Conservation (phyloP, 2,888 invertebrate genomes). For the Seladonia tumulorum region DNA sequence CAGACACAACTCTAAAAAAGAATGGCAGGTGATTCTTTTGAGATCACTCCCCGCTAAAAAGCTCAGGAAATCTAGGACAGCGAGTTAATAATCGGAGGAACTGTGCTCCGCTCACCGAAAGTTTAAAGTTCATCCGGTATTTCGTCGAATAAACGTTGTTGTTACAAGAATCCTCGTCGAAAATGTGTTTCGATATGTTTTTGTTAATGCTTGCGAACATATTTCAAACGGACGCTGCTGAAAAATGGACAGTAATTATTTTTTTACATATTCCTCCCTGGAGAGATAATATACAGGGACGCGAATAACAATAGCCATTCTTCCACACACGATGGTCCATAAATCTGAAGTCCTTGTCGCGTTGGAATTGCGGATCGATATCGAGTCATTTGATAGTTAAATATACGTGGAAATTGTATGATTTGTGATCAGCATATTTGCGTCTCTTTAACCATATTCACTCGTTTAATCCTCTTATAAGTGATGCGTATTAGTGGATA, state of each 20-base stretch:
- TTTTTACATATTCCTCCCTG: constrained; percentile 5
- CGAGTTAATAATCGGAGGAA: not conserved
- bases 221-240: not conserved
- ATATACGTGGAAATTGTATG: not conserved
- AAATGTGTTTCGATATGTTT: not conserved
- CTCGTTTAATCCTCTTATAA: too few species aligned
- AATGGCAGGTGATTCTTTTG: not conserved
- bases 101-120: not conserved
- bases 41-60: not conserved
- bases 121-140: not conserved
- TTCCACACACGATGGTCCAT: too few species aligned
- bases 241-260: not conserved
- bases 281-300: not conserved
- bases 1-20: not conserved
- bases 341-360: not conserved
- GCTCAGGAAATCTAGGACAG: not conserved
- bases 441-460: too few species aligned
- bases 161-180: not conserved
- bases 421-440: not conserved
- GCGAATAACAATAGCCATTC: constrained; percentile 1
- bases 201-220: not conserved
- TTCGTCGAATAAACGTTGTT: not conserved
- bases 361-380: not conserved
- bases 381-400: not conserved
- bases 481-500: not conserved